Evolutionary conservation across 1,140 invertebrate genomes (phyloP), one percentile per base, ranked within the genome.

Genomic region (Drosophila nasuta): DNA sequence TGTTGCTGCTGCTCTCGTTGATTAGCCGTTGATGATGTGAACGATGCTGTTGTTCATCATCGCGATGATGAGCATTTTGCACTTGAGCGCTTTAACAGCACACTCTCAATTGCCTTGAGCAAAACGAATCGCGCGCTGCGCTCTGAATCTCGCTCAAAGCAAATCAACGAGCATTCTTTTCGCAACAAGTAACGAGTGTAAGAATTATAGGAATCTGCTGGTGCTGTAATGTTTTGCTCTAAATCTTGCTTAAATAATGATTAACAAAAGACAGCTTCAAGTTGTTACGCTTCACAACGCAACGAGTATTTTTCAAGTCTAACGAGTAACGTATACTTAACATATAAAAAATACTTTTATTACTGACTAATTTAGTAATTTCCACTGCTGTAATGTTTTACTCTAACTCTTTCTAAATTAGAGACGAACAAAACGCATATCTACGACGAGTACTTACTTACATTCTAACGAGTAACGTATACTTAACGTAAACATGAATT

Each of bases 31-130:
- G 46, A 46, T 25, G 46, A 46, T 25, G 25, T 5, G 35, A 38
- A 38, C 8, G 35, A 38, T 38, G 35, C 35, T 17, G 67, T 15
- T 45, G 35, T 10, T 30, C 11, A 7, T 62, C 48, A 15, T 58
- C 8, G 2, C 11, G 25, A 46, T 59, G 64, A 68, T 74, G 65
- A 69, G 49, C 65, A 62, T 30, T 80, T 70, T 75, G 51, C 73
- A 51, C 77, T 75, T 75, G 72, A 75, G 59, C 66, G 66, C 45
- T 56, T 74, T 69, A 38, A 38, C 58, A 63, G 51, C 33, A 70
- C 48, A 56, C 48, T 59, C 64, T 51, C 38, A 41, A 45, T 15
- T 72, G 41, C 41, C 30, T 43, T 35, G 28, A 30, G 38, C 38
- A n/a, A 48, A 72, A 51, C 20, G 38, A 28, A 52, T 51, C 20